Evolutionary conservation across 2,888 invertebrate genomes (phyloP).

Genomic region (Eupithecia pulchellata): DNA sequence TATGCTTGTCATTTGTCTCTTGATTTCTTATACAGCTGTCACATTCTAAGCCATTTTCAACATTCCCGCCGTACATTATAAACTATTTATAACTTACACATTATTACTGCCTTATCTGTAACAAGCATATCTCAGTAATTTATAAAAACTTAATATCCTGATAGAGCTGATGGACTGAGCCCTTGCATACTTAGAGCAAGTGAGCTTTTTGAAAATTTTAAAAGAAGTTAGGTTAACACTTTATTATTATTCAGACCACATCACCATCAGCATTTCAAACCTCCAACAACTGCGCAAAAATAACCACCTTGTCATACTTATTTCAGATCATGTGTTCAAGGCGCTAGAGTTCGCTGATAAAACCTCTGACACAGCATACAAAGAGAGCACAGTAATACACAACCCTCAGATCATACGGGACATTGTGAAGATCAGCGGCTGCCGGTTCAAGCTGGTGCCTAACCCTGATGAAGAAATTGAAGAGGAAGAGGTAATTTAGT

Average conservation of each 20-base stretch:
- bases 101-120: too few relatives aligned
- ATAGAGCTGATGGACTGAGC: too few relatives aligned
- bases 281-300: not conserved
- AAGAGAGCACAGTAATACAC: slow-evolving; percentile 85
- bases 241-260: not conserved
- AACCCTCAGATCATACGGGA: slow-evolving; percentile 88
- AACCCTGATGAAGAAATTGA: slow-evolving; percentile 74
- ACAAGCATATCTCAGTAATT: too few relatives aligned
- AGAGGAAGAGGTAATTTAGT: slow-evolving; percentile 61
- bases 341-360: slow-evolving; percentile 88
- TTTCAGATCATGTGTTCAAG: slow-evolving; percentile 88
- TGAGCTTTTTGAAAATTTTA: too few relatives aligned
- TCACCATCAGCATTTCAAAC: not conserved
- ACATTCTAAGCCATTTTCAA: too few relatives aligned
- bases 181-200: too few relatives aligned
- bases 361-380: slow-evolving; percentile 79
- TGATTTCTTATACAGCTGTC: too few relatives aligned
- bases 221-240: too few relatives aligned
- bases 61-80: too few relatives aligned
- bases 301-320: not conserved
- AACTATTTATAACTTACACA: too few relatives aligned
- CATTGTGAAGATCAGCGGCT: slow-evolving; percentile 89
- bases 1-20: too few relatives aligned
- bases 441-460: slow-evolving; percentile 84
- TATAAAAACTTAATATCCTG: too few relatives aligned